A percentile compares a stretch with the other conserved stretches of the same genome.
Conservation (phyloP, 2,797 vertebrate genomes). For the Pseudochaenichthys georgianus region DNA sequence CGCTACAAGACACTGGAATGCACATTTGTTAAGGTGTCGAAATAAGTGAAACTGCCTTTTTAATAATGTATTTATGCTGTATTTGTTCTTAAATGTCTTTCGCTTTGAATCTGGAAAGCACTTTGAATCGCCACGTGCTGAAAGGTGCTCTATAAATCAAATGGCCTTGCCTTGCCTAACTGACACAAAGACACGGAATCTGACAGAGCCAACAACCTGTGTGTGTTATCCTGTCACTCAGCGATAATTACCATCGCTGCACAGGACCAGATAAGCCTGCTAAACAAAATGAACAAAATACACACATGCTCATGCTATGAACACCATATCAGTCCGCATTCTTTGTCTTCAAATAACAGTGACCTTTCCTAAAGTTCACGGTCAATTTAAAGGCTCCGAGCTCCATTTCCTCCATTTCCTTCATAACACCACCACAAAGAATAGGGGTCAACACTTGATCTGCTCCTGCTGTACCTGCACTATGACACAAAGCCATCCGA, state of each 20-base stretch:
- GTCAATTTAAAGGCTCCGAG: slow-evolving; percentile 65
- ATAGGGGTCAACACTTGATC: slow-evolving; percentile 57
- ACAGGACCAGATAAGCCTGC: slow-evolving; percentile 18
- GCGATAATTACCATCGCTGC: neutral
- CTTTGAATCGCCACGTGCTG: too few species aligned
- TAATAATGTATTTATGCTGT: too few species aligned
- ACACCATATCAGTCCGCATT: slow-evolving; percentile 46
- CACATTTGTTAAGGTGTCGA: neutral
- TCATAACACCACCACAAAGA: slow-evolving; percentile 51
- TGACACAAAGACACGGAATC: neutral
- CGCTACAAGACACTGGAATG: neutral
- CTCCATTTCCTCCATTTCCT: slow-evolving; percentile 68
- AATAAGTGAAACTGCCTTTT: slow-evolving; percentile 1
- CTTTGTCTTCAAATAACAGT: slow-evolving; percentile 55
- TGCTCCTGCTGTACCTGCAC: slow-evolving; percentile 54
- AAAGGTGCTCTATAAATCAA: too few species aligned
- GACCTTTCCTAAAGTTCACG: slow-evolving; percentile 68
- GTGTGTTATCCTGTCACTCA: slow-evolving; percentile 13
- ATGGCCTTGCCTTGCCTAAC: neutral
- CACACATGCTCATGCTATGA: neutral
- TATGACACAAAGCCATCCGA: slow-evolving; percentile 44
- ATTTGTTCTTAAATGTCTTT: too few species aligned
- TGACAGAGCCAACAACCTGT: neutral
- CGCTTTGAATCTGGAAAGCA: too few species aligned
- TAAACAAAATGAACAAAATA: slow-evolving; percentile 3